These are phyloP conservation scores for Cynopterus sphinx DNA, from an alignment of 2,797 vertebrate genomes.

Conservation along the genomic window DNA sequence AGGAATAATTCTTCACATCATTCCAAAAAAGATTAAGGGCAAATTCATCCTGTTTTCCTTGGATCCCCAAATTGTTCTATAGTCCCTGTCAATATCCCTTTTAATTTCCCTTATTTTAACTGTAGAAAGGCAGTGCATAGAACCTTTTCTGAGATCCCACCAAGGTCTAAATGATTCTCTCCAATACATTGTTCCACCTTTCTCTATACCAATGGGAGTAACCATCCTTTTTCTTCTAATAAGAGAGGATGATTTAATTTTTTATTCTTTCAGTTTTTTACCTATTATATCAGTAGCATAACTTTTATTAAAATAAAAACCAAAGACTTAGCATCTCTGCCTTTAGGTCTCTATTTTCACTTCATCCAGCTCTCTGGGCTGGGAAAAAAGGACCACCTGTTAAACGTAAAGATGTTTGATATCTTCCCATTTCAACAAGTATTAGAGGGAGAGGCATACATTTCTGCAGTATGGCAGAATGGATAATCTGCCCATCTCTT, in stretches of 20 bases:
- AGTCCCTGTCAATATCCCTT: background rate
- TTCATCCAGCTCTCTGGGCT: background rate
- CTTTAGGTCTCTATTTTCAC: background rate
- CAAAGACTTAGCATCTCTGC: background rate
- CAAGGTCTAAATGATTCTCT: background rate
- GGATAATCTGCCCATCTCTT: background rate
- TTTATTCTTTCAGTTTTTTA: background rate
- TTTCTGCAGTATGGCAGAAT: background rate
- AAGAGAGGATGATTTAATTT: background rate
- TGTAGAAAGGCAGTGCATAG: background rate
- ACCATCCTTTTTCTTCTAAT: slow-evolving; percentile 1
- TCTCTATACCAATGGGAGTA: background rate
- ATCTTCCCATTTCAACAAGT: background rate
- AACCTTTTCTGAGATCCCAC: background rate
- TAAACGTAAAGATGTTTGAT: background rate
- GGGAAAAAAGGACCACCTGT: background rate
- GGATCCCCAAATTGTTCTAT: background rate
- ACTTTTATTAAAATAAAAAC: background rate
- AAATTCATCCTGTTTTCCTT: background rate
- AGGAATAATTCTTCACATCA: background rate
- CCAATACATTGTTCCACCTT: background rate
- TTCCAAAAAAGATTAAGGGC: background rate
- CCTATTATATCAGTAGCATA: background rate
- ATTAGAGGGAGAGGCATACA: background rate
- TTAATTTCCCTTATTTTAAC: background rate